These are phyloP conservation scores for Solenopsis invicta DNA, from an alignment of 1,140 invertebrate species.

Conservation along the genomic window DNA sequence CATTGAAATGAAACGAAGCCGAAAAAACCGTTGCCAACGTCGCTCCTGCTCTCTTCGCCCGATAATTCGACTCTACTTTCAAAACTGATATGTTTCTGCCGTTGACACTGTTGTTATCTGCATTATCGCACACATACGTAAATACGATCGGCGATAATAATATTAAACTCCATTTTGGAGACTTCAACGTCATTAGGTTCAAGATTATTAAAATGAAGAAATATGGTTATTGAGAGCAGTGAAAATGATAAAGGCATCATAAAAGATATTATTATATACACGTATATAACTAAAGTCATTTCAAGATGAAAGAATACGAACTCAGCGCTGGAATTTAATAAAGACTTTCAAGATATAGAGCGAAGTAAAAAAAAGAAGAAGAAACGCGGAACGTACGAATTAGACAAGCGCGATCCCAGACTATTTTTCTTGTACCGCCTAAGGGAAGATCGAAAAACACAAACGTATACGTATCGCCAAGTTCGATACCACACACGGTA, in stretches of 20 bases:
- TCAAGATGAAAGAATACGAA: neutral
- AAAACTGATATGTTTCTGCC: neutral
- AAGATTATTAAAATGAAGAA: neutral
- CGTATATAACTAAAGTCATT: slow-evolving; percentile 3
- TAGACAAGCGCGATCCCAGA: neutral
- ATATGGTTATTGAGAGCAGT: neutral
- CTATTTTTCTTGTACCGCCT: neutral
- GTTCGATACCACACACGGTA: neutral
- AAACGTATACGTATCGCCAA: neutral
- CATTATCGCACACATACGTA: neutral
- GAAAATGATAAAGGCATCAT: neutral
- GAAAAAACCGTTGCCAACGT: slow-evolving; percentile 2
- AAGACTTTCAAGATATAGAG: neutral
- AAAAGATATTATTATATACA: neutral
- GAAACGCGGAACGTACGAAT: neutral
- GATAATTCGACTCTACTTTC: slow-evolving; percentile 22
- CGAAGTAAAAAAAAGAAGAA: neutral
- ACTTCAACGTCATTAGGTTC: neutral
- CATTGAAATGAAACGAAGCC: neutral
- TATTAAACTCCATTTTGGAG: neutral
- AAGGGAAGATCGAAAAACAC: neutral
- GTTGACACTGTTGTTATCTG: neutral
- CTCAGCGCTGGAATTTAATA: neutral
- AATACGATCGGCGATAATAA: neutral
- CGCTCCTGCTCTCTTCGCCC: neutral